Base-by-base conservation (phyloP, 2,797 vertebrate genomes). In the Notamacropus eugenii region DNA sequence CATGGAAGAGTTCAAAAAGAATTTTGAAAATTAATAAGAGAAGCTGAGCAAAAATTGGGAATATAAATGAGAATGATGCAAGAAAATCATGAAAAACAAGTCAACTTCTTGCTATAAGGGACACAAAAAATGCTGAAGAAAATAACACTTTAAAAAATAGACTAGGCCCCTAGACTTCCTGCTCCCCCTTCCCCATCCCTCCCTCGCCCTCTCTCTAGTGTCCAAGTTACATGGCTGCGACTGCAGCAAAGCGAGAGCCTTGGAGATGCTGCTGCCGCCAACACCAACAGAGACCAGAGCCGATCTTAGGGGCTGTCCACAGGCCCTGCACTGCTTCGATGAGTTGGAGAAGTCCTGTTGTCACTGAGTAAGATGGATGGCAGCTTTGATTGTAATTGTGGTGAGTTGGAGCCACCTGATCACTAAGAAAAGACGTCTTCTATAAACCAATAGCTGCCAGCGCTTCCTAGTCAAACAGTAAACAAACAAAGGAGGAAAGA, bases 401-500 rank as follows among this genome's bases (percentile, higher is more conserved):
- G 99, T 99, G 99, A 99, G 99, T 99, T 99, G 98, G 99, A 99
- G 99, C 99, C 99, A 99, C 99, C 99, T 99, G 99, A 99, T 99
- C 99, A 99, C 98, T 99, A 99, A 99, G 99, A 98, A 99, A 98
- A 98, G 98, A 97, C 97, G 96, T 97, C 99, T 98, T 98, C 98
- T 99, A 98, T 99, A 99, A 99, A 98, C 98, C 99, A 98, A 98
- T 98, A 98, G 98, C 98, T 98, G 98, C 99, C 99, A 98, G 98
- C 98, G 99, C 99, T 98, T 98, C 97, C 98, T 54, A 95, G 99
- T 98, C 98, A 98, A 97, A 99, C 98, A 99, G 98, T 98, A 98
- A 98, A 97, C 96, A 92, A 59, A 98, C 96, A 92, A 56, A 98
- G 97, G 96, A 98, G 97, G 93, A 97, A 92, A 98, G 95, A 98